phyloP scores from a whole-genome alignment of 2,113 vertebrate genomes.

The Anarhynchus alexandrinus region DNA sequence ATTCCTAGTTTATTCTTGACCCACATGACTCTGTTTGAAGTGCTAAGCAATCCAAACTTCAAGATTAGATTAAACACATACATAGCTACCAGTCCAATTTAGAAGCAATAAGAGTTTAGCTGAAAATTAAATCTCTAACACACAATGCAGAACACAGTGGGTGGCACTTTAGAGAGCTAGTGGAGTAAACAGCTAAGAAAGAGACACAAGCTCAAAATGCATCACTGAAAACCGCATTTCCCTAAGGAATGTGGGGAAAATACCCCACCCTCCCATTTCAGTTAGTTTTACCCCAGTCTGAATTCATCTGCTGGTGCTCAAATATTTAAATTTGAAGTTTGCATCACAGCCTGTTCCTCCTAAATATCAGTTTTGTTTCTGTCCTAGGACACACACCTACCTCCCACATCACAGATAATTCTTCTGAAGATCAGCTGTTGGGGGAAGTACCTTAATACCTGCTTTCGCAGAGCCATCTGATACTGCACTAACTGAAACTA shows the following conservation, averaged over 20 bases:
- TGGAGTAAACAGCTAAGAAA: not conserved
- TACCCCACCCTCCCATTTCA: not conserved
- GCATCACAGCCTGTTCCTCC: not conserved
- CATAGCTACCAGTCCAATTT: not conserved
- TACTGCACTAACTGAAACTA: not conserved
- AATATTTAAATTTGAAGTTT: not conserved
- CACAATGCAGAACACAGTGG: not conserved
- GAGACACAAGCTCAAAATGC: not conserved
- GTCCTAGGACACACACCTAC: not conserved
- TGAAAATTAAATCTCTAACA: not conserved
- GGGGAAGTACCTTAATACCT: not conserved
- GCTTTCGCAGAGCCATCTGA: not conserved
- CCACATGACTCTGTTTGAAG: not conserved
- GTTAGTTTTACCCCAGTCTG: not conserved
- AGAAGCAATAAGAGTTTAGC: not conserved
- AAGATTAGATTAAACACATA: not conserved
- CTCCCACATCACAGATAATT: not conserved
- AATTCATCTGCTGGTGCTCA: not conserved
- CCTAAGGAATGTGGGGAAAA: not conserved
- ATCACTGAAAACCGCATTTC: not conserved
- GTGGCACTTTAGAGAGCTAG: not conserved
- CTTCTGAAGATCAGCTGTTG: not conserved
- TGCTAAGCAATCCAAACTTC: not conserved
- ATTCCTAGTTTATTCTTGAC: not conserved
- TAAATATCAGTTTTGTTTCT: not conserved